Evolutionary conservation across 2,113 vertebrate genomes (phyloP).

Genomic region (Hippocampus comes): DNA sequence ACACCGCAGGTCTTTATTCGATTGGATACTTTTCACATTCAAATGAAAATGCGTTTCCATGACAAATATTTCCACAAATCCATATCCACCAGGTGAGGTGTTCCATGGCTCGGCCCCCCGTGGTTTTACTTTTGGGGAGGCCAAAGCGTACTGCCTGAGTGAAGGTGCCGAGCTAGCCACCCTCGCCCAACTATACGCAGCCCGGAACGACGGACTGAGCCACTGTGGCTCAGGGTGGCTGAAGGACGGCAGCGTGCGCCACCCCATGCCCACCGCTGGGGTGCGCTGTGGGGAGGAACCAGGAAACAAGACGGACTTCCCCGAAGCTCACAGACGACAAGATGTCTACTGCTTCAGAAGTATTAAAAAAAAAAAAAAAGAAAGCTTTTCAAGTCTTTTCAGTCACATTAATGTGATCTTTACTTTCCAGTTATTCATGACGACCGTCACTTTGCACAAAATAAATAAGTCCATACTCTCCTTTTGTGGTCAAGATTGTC

Average conservation of each 20-base stretch:
- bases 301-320: constrained; percentile 92
- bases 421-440: too few relatives aligned
- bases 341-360: constrained; percentile 91
- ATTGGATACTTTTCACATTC: not conserved
- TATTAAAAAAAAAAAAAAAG: constrained; percentile 37
- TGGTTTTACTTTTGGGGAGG: constrained; percentile 82
- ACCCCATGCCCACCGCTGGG: constrained; percentile 84
- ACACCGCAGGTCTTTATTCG: constrained; percentile 76
- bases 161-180: constrained; percentile 77
- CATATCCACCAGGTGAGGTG: constrained; percentile 75
- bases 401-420: too few relatives aligned
- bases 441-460: too few relatives aligned
- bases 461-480: too few relatives aligned
- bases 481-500: too few relatives aligned
- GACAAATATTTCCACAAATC: not conserved
- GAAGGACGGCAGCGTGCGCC: constrained; percentile 88
- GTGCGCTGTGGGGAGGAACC: constrained; percentile 88
- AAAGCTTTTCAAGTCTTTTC: not conserved
- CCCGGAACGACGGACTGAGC: constrained; percentile 85
- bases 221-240: constrained; percentile 91
- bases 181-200: constrained; percentile 85
- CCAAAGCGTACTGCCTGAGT: constrained; percentile 71
- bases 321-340: constrained; percentile 75
- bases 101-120: constrained; percentile 74
- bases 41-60: not conserved